phyloP scores from a whole-genome alignment of 2,888 invertebrate species.

The Mechanitis messenoides region DNA sequence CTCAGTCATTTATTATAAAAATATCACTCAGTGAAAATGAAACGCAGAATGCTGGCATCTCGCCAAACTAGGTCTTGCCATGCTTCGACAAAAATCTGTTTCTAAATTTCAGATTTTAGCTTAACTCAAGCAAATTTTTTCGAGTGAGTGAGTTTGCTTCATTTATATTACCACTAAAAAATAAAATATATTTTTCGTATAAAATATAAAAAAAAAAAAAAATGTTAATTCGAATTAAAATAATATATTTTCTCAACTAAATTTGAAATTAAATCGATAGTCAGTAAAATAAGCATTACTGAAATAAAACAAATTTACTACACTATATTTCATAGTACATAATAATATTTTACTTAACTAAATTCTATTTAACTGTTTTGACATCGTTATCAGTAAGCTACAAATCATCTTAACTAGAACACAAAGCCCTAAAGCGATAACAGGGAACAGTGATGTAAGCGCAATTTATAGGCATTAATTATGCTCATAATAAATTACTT shows the following conservation, averaged over 20 bases:
- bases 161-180: neutral
- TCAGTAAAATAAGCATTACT: no score
- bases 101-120: conserved; percentile 8
- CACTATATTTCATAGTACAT: neutral
- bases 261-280: no score
- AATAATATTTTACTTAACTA: neutral
- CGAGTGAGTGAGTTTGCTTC: conserved; percentile 4
- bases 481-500: conserved; percentile 8
- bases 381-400: conserved; percentile 7
- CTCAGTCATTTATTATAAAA: conserved; percentile 9
- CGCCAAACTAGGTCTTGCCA: conserved; percentile 20
- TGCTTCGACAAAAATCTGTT: conserved; percentile 13
- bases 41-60: conserved; percentile 20
- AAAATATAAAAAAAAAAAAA: no score
- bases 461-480: conserved; percentile 35
- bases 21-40: conserved; percentile 23
- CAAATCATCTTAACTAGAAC: conserved; percentile 28
- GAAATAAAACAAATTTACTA: conserved; percentile 22
- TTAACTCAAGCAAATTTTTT: conserved; percentile 1
- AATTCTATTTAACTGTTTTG: conserved; percentile 2
- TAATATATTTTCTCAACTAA: no score
- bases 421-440: conserved; percentile 26
- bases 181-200: neutral
- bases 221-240: no score
- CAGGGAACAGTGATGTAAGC: conserved; percentile 18